phyloP scores from a whole-genome alignment of 2,888 invertebrate species.

The Leucozona laternaria region DNA sequence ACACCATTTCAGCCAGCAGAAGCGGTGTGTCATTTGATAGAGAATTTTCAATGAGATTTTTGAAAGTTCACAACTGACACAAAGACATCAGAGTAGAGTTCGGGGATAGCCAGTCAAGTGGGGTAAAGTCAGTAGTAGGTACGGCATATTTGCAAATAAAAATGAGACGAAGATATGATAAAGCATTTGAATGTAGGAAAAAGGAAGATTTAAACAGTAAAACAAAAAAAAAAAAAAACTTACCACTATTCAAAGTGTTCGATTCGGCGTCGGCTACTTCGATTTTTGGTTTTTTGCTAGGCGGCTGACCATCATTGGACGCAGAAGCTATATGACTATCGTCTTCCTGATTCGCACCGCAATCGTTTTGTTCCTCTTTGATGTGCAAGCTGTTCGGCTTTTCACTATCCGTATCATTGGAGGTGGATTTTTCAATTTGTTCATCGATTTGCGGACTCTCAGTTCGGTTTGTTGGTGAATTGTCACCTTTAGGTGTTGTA shows the following conservation, averaged over 20 bases:
- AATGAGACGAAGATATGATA: not conserved
- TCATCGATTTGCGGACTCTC: slow-evolving; percentile 48
- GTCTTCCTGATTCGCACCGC: slow-evolving; percentile 64
- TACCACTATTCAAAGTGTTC: slow-evolving; percentile 95
- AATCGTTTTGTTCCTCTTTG: slow-evolving; percentile 79
- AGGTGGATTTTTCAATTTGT: slow-evolving; percentile 84
- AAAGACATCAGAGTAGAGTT: slow-evolving; percentile 19
- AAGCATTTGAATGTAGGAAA: not conserved
- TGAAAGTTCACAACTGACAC: slow-evolving; percentile 35
- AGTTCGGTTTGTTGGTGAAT: slow-evolving; percentile 71
- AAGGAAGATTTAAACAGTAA: too few species aligned
- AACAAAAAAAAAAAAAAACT: slow-evolving; percentile 83
- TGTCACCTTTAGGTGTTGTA: slow-evolving; percentile 85
- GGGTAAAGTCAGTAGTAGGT: slow-evolving; percentile 18
- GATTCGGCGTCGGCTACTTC: slow-evolving; percentile 95
- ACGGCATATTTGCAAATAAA: slow-evolving; percentile 23
- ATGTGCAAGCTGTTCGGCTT: slow-evolving; percentile 77
- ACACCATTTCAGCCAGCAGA: not conserved
- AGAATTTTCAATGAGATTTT: slow-evolving; percentile 72
- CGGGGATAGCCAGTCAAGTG: slow-evolving; percentile 31
- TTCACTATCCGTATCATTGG: slow-evolving; percentile 78
- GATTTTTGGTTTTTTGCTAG: slow-evolving; percentile 89
- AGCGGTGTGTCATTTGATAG: slow-evolving; percentile 63
- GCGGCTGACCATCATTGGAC: slow-evolving; percentile 82
- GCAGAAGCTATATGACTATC: slow-evolving; percentile 65